phyloP scores from a whole-genome alignment of 53 echinoderm and acorn worm species.

The Stichopus horrens region DNA sequence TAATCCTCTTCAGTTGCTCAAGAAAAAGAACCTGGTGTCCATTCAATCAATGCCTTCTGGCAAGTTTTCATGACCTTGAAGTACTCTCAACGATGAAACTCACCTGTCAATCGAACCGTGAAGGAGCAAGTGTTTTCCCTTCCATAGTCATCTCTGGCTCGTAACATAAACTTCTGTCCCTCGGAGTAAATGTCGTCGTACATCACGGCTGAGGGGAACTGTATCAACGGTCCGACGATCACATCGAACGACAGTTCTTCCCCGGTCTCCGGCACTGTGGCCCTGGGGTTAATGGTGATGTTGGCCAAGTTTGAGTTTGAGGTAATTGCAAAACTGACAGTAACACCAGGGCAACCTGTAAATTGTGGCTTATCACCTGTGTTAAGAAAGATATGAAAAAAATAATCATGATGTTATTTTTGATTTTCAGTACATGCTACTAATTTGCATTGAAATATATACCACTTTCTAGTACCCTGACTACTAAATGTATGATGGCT shows the following conservation, averaged over 20 bases:
- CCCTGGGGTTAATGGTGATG: background rate
- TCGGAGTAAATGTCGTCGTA: background rate
- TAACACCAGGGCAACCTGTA: background rate
- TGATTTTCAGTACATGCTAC: too few relatives aligned
- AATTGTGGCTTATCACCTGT: background rate
- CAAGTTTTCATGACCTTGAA: too few relatives aligned
- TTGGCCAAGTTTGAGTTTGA: background rate
- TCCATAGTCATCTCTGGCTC: conserved; percentile 4
- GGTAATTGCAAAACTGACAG: background rate
- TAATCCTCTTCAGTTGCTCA: too few relatives aligned
- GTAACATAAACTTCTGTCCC: conserved; percentile 12
- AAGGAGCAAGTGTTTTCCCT: conserved; percentile 5
- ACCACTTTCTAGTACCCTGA: too few relatives aligned
- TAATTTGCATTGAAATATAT: too few relatives aligned
- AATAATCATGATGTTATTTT: too few relatives aligned
- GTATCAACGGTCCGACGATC: background rate
- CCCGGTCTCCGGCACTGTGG: conserved; percentile 23
- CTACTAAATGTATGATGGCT: too few relatives aligned
- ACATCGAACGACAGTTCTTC: background rate
- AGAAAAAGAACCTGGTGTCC: too few relatives aligned
- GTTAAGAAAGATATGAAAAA: too few relatives aligned
- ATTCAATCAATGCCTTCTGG: too few relatives aligned
- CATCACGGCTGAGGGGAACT: background rate
- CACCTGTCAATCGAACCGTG: conserved; percentile 10
- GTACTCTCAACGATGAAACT: background rate